Evolutionary conservation across 2,888 invertebrate genomes (phyloP).

Genomic region (Labia minor): DNA sequence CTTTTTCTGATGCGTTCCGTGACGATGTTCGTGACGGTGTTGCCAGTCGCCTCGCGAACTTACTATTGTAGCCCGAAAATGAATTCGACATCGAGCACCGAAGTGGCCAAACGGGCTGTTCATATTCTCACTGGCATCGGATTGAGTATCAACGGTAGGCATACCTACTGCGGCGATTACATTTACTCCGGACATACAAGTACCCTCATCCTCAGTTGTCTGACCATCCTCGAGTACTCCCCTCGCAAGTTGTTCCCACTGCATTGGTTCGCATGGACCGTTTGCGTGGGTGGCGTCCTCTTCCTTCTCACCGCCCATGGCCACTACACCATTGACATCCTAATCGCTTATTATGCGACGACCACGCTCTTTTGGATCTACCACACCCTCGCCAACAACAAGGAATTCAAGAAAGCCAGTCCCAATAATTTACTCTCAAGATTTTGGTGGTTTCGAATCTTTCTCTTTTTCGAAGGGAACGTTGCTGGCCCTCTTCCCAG

Average conservation of each 20-base stretch:
- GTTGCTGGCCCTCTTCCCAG: constrained; percentile 73
- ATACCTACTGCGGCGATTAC: constrained; percentile 85
- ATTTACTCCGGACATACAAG: constrained; percentile 90
- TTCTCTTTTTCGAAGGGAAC: constrained; percentile 79
- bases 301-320: constrained; percentile 76
- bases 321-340: constrained; percentile 84
- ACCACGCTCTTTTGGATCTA: constrained; percentile 86
- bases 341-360: constrained; percentile 82
- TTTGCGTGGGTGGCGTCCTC: constrained; percentile 60
- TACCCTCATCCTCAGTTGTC: constrained; percentile 70
- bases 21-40: constrained; percentile 81
- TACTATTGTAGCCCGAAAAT: constrained; percentile 79
- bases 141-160: constrained; percentile 79
- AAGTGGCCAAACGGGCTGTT: constrained; percentile 61
- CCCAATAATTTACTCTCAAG: constrained; percentile 61
- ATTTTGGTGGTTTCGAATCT: constrained; percentile 79
- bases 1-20: constrained; percentile 76
- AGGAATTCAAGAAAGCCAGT: constrained; percentile 51
- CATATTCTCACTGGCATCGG: constrained; percentile 80
- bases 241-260: constrained; percentile 62
- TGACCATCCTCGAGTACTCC: constrained; percentile 77
- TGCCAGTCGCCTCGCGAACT: constrained; percentile 72
- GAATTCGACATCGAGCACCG: constrained; percentile 57
- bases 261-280: constrained; percentile 67
- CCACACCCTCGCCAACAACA: constrained; percentile 72